Percentiles rank a stretch among this genome's conserved stretches.
Conservation (phyloP, 2,113 vertebrate species). For the Struthio camelus region DNA sequence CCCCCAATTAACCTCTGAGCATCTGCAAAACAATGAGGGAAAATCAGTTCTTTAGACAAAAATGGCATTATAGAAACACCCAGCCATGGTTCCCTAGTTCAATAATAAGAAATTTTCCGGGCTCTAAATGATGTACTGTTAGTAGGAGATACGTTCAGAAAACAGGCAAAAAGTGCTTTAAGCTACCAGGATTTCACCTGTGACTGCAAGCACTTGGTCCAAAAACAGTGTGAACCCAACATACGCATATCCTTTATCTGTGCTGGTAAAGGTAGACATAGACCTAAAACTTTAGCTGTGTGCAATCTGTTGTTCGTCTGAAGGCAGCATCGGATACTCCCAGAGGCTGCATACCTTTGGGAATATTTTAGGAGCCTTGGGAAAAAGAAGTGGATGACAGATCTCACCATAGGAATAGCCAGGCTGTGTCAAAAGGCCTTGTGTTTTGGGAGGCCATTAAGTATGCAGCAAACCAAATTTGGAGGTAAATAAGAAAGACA, state of each 20-base stretch:
- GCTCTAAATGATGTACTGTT: background rate
- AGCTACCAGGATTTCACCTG: background rate
- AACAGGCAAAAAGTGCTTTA: background rate
- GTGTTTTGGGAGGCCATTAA: background rate
- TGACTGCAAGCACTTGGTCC: background rate
- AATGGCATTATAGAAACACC: background rate
- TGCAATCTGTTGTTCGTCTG: background rate
- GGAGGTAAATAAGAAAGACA: background rate
- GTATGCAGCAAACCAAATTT: background rate
- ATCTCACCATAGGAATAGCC: background rate
- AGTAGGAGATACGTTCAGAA: background rate
- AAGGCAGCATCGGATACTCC: background rate
- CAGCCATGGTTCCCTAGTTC: background rate
- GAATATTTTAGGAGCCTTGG: background rate
- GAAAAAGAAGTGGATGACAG: background rate
- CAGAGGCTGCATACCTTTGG: background rate
- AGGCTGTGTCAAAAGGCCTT: background rate
- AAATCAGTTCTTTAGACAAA: background rate
- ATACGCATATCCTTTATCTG: accelerated
- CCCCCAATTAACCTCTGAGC: background rate
- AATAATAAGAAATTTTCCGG: background rate
- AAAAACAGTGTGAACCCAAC: background rate
- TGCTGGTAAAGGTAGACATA: background rate
- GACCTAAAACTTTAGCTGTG: background rate
- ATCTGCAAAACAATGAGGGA: background rate